Base-by-base conservation (phyloP, 2,888 invertebrate genomes). In the Oscheius myriophilus region DNA sequence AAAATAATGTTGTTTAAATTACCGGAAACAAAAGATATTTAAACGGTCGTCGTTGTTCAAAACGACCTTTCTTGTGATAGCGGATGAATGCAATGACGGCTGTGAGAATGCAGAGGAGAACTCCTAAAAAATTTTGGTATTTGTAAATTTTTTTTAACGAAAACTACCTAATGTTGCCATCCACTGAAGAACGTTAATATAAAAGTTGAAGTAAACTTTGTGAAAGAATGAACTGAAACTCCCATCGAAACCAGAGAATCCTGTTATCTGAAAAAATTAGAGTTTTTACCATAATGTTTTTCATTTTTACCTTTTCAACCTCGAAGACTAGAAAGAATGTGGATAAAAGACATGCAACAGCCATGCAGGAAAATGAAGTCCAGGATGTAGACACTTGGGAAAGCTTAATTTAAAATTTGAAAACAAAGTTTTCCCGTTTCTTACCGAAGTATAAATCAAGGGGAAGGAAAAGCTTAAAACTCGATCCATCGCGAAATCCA, bases 1-100 rank as follows among this genome's bases (percentile, higher is more conserved):
- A 59, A 18, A 23, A 7, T n/a, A 25, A 26, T 25, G n/a, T 2
- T 54, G 3, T 33, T 23, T 33, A 14, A 23, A 25, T 16, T 49
- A 61, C 61, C 25, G 61, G 61, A n/a, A 61, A 26, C 6, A 61
- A 33, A 46, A 61, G 33, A 23, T 61, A 61, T 11, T 49, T 61
- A 39, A 33, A 33, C 9, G 26, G 46, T 26, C 39, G 14, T 14
- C 46, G 61, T n/a, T 23, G n/a, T n/a, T 61, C 61, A 25, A 46
- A 61, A 33, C 16, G 33, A 16, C 18, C 46, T 23, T 61, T 46
- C 26, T 43, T 6, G 1, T 45, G 46, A 9, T 25, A 49, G 2
- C 39, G 45, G 4, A 18, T 18, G 9, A 42, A 18, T 12, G 58
- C 58, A 9, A 23, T 21, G 23, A 58, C 45, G 3, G 45, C 9